phyloP scores from a whole-genome alignment of 2,888 invertebrate genomes.

The Perizoma flavofasciatum region DNA sequence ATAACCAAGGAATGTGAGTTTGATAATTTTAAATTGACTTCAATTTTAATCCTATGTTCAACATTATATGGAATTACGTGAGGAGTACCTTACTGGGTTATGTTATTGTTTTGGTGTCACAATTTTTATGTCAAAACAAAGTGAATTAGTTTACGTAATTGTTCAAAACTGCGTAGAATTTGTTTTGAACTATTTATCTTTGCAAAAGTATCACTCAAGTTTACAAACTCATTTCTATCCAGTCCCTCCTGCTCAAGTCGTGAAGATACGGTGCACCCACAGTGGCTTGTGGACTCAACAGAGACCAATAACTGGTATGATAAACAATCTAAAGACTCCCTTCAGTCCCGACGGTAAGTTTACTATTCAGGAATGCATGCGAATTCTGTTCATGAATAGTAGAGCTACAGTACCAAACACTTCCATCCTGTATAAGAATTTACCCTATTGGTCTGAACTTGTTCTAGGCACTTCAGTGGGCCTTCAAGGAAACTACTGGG shows the following conservation, averaged over 20 bases:
- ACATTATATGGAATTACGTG: background rate
- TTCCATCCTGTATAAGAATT: background rate
- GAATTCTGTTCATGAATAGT: slow-evolving; percentile 17
- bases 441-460: slow-evolving; percentile 1
- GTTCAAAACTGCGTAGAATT: slow-evolving; percentile 20
- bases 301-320: slow-evolving; percentile 85
- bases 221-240: slow-evolving; percentile 13
- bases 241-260: slow-evolving; percentile 81
- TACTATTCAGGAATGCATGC: slow-evolving; percentile 13
- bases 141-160: slow-evolving; percentile 27
- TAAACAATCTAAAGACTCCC: slow-evolving; percentile 57
- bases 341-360: slow-evolving; percentile 30
- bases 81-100: background rate
- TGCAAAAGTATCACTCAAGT: background rate
- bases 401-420: slow-evolving; percentile 14
- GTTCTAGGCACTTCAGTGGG: slow-evolving; percentile 53
- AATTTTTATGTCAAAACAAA: slow-evolving; percentile 43
- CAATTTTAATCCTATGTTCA: background rate
- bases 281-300: slow-evolving; percentile 86
- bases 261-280: slow-evolving; percentile 86
- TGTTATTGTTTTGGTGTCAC: slow-evolving; percentile 46
- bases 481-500: slow-evolving; percentile 62
- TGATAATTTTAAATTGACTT: slow-evolving; percentile 36
- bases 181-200: background rate
- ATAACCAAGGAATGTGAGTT: slow-evolving; percentile 85